Base-by-base conservation (phyloP, 2,113 vertebrate species). In the Eclectus roratus region DNA sequence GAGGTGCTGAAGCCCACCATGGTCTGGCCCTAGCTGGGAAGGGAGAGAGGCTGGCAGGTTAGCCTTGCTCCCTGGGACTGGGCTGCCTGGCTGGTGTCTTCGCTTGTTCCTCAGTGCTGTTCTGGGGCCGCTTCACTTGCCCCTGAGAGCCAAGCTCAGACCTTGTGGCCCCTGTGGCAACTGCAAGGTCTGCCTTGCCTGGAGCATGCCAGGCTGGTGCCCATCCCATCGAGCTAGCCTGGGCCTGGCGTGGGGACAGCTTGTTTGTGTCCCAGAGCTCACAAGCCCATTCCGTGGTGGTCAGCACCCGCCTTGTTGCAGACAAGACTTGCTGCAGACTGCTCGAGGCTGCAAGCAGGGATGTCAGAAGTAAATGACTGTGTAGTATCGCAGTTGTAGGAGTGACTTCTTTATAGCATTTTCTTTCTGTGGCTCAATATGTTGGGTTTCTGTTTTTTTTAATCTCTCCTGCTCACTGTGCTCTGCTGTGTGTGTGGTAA, bases 251-350 rank as follows among this genome's bases (percentile, higher is more conserved):
- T 37, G 41, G 33, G 55, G 66, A 11, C 53, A n/a, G 25, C 25
- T 58, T 14, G 11, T 17, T 53, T 6, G 2, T 20, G 39, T 46
- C 12, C 35, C 9, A 1, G 29, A 41, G 55, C 55, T 87, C 2
- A 3, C 11, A 11, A 64, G 58, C 56, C 50, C 0, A 0, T 9
- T 17, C 68, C 7, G 0, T 21, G 8, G 0, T 47, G 55, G 37
- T n/a, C 77, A 46, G 73, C 14, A 1, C 47, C 20, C 15, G 5
- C 56, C 33, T 58, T 4, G 4, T 52, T 4, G 3, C 39, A 15
- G 31, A 10, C 5, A 10, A 12, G 31, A 16, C 58, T 83, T 0
- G 0, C 49, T 27, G 35, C 28, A 7, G 68, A 47, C 52, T 2
- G 2, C 68, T 69, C 1, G 1, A 49, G 49, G 55, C 43, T 53